Conservation (phyloP, 1,140 invertebrate genomes). For the Forficula auricularia region DNA sequence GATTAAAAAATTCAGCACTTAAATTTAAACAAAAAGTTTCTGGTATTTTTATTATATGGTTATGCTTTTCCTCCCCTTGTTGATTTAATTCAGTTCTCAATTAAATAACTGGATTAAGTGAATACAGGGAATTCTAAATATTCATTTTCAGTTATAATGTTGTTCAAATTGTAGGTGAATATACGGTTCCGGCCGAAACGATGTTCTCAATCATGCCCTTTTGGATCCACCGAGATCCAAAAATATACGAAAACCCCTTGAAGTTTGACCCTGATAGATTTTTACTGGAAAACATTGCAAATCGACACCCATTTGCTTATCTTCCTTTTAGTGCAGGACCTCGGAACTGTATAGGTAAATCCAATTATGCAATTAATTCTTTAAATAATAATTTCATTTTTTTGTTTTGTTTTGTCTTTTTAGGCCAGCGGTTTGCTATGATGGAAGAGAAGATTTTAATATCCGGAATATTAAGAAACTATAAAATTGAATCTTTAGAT, state of each 20-base stretch:
- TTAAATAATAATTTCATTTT: too few species aligned
- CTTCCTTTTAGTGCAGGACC: conserved; percentile 34
- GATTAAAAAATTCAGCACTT: too few species aligned
- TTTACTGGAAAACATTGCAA: conserved; percentile 18
- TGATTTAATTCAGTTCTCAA: too few species aligned
- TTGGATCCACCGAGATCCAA: conserved; percentile 19
- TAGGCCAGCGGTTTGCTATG: conserved; percentile 28
- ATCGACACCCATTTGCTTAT: conserved; percentile 22
- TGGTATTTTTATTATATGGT: too few species aligned
- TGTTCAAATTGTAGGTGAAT: conserved; percentile 9
- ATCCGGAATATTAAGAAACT: conserved; percentile 24
- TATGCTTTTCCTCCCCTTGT: too few species aligned
- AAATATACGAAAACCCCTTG: conserved; percentile 33
- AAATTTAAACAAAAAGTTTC: too few species aligned
- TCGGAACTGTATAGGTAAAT: conserved; percentile 31
- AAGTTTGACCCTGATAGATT: conserved; percentile 38
- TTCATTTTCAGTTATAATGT: too few species aligned
- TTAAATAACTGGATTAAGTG: too few species aligned
- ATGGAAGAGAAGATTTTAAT: conserved; percentile 32
- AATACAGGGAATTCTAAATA: too few species aligned
- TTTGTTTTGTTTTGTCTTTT: too few species aligned
- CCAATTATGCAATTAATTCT: too few species aligned
- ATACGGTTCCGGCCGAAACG: conserved; percentile 11
- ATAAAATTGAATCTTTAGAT: conserved; percentile 5
- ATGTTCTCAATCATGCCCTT: conserved; percentile 8